Base-by-base conservation (phyloP, 2,113 vertebrate genomes). In the Nothobranchius furzeri region DNA sequence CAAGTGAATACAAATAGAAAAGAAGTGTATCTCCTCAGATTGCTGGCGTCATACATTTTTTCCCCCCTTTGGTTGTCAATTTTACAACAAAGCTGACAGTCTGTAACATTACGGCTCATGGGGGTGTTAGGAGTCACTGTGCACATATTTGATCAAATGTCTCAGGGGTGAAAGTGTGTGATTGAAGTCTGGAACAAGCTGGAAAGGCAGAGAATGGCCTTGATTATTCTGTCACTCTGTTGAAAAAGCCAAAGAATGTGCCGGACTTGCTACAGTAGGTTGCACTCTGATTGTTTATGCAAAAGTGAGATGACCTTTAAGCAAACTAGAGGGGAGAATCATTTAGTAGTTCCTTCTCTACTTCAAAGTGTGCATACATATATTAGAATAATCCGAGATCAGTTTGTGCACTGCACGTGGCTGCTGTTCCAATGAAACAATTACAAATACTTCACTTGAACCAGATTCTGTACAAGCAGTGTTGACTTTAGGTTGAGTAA, bases 201-300 rank as follows among this genome's bases (percentile, higher is more conserved):
- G 73, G 74, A 70, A 69, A 83, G 75, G 37, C 79, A 83, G 77
- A 84, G 88, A 87, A 84, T 87, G 88, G 90, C 92, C 90, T 93
- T 93, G 92, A 91, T 88, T 91, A 86, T 89, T 89, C 87, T 88
- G 72, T 86, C 87, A 85, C 84, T 73, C 76, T 84, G 88, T 83
- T 57, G 68, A 90, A 90, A 92, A 90, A 79, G 79, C 81, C 83
- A 83, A 90, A 87, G 88, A 92, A 91, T 91, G 89, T 81, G 70
- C 68, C 73, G 77, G 83, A 92, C 78, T 88, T 77, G 92, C 87
- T 92, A 91, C 90, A 91, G 91, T 91, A 88, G 86, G 88, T 90
- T 77, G 77, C 66, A 47, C 58, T 62, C 58, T 75, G 79, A 84
- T 89, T 90, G 86, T 90, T 80, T 84, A 87, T 81, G 76, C 70